Conservation (phyloP, 2,888 invertebrate species). For the Diaprepes abbreviatus region DNA sequence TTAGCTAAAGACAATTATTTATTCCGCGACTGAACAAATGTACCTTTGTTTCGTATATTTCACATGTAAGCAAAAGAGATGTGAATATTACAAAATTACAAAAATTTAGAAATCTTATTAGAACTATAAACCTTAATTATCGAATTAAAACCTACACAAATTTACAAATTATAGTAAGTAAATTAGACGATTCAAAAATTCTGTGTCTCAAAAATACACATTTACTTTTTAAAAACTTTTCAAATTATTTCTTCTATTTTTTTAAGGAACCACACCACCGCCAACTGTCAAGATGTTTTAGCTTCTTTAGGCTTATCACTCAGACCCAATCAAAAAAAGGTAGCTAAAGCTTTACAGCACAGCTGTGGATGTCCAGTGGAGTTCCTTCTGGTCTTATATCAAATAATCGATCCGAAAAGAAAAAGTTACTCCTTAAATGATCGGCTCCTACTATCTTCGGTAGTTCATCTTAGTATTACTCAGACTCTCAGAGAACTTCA, state of each 20-base stretch:
- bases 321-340: constrained; percentile 55
- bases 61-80: too few relatives aligned
- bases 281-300: constrained; percentile 58
- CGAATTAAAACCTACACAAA: too few relatives aligned
- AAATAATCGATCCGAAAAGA: constrained; percentile 61
- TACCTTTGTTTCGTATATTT: too few relatives aligned
- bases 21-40: too few relatives aligned
- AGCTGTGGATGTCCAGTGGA: constrained; percentile 61
- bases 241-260: background rate
- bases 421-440: constrained; percentile 63
- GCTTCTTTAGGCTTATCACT: constrained; percentile 60
- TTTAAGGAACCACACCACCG: constrained; percentile 51
- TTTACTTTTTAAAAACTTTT: too few relatives aligned
- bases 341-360: constrained; percentile 59
- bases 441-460: constrained; percentile 63
- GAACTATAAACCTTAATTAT: too few relatives aligned
- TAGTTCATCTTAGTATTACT: constrained; percentile 63
- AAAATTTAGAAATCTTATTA: too few relatives aligned
- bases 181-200: too few relatives aligned
- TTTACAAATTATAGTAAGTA: too few relatives aligned
- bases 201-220: too few relatives aligned
- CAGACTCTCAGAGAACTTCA: constrained; percentile 64
- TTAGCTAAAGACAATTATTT: too few relatives aligned
- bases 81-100: too few relatives aligned
- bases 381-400: constrained; percentile 64